These are phyloP conservation scores for Hylia prasina DNA, from an alignment of 2,113 vertebrate genomes.

Conservation along the genomic window DNA sequence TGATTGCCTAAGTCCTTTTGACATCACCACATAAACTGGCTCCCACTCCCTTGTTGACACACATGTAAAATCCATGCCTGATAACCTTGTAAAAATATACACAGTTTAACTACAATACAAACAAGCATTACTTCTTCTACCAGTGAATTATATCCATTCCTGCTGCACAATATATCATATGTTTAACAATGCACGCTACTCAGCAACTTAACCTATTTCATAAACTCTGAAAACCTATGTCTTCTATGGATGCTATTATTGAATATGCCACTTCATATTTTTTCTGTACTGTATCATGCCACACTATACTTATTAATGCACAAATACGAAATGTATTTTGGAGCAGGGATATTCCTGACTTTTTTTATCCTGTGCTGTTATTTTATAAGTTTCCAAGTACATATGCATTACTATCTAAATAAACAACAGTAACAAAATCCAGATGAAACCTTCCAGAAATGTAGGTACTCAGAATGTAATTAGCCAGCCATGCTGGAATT, in stretches of 20 bases:
- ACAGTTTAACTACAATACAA: not conserved
- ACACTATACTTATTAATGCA: not conserved
- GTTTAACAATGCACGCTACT: not conserved
- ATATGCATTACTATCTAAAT: not conserved
- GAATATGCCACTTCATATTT: not conserved
- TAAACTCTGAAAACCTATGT: not conserved
- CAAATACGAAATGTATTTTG: not conserved
- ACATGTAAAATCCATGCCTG: not conserved
- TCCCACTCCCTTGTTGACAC: not conserved
- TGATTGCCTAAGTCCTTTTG: not conserved
- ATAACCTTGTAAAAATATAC: constrained; percentile 3
- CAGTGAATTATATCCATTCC: not conserved
- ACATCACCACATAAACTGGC: not conserved
- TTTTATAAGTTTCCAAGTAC: not conserved
- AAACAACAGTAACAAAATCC: constrained; percentile 4
- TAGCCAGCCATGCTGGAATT: not conserved
- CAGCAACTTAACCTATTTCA: not conserved
- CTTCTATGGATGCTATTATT: not conserved
- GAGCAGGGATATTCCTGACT: not conserved
- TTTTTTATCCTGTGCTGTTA: not conserved
- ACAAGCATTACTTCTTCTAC: not conserved
- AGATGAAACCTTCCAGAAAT: not conserved
- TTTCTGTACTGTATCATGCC: not conserved
- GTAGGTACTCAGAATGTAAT: not conserved
- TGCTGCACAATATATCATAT: not conserved